phyloP scores from a whole-genome alignment of 2,797 vertebrate genomes.

The Stomatorhinus walkeri region DNA sequence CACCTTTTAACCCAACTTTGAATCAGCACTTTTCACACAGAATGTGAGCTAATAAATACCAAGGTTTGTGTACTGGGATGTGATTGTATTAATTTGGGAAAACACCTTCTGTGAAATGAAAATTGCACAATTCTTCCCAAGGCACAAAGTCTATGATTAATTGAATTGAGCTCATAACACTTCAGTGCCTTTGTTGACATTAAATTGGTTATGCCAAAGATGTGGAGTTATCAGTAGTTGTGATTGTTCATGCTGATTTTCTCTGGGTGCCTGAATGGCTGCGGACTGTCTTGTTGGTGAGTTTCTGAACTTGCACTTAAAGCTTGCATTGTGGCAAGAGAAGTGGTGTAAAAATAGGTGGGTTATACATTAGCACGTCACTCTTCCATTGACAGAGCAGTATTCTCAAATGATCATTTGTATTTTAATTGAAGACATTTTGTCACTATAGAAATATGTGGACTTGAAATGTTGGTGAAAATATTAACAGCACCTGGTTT shows the following conservation, averaged over 20 bases:
- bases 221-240: not conserved
- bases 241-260: not conserved
- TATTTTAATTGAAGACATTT: not conserved
- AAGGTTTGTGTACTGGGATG: not conserved
- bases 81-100: not conserved
- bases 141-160: not conserved
- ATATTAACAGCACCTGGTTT: not conserved
- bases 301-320: not conserved
- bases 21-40: not conserved
- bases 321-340: not conserved
- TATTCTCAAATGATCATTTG: not conserved
- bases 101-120: not conserved
- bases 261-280: not conserved
- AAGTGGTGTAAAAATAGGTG: not conserved
- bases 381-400: not conserved
- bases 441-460: not conserved
- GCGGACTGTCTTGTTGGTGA: not conserved
- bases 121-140: not conserved
- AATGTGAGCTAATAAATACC: not conserved
- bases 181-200: not conserved
- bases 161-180: not conserved
- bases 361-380: not conserved
- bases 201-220: not conserved
- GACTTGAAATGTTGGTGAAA: not conserved
- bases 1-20: not conserved